phyloP scores from a whole-genome alignment of 2,797 vertebrate genomes.

The Sparidentex hasta region DNA sequence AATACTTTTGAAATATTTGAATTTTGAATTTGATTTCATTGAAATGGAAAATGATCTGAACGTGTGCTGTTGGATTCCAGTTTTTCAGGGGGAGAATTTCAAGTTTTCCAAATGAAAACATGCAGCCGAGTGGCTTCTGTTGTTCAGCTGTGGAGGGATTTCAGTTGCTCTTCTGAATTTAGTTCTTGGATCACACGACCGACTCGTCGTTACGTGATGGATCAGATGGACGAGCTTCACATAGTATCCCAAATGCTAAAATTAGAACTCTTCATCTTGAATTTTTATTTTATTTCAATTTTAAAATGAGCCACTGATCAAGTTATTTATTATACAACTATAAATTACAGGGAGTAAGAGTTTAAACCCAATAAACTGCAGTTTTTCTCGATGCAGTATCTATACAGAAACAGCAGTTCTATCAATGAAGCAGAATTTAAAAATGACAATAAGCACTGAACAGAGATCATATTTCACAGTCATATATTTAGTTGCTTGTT shows the following conservation, averaged over 20 bases:
- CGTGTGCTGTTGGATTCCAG: neutral
- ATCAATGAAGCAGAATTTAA: too few species aligned
- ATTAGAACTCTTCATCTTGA: too few species aligned
- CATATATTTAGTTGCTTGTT: neutral
- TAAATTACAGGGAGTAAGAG: neutral
- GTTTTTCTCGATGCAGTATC: slow-evolving; percentile 12
- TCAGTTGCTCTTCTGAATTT: neutral
- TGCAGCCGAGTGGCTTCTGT: neutral
- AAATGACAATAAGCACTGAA: neutral
- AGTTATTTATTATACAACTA: neutral
- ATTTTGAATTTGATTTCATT: too few species aligned
- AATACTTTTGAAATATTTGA: neutral
- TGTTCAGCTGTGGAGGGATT: neutral
- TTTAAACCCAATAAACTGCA: neutral
- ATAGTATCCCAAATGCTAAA: too few species aligned
- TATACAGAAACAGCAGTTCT: neutral
- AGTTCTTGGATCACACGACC: neutral
- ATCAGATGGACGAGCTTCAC: too few species aligned
- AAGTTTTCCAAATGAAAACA: neutral
- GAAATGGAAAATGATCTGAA: neutral
- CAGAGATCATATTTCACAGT: neutral
- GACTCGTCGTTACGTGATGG: too few species aligned
- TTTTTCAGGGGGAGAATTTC: neutral
- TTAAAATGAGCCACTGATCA: too few species aligned
- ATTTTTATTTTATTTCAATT: neutral